Evolutionary conservation across 1,140 invertebrate genomes (phyloP), one percentile per base, ranked within the genome.

Genomic region (Drosophila ambigua): DNA sequence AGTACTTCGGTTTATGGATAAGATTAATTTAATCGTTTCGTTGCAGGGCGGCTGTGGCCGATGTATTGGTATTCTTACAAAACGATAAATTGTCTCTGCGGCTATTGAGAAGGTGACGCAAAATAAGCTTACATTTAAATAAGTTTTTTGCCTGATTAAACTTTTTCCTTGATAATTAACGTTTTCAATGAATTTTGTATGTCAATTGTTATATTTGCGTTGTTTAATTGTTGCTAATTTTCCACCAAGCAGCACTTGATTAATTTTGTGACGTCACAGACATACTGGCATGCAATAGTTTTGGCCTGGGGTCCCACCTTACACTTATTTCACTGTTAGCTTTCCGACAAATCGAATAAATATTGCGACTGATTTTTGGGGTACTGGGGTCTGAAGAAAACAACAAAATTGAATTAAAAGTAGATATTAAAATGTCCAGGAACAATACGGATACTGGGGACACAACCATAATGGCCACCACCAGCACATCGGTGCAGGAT

Each of bases 381-480:
- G 13, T 49, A 20, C 26, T 24, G 43, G 31, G 35, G 65, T 49
- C 58, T 45, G 15, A 45, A 31, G 28, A 50, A 58, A 44, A 13
- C 46, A 51, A 44, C 90, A 92, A 90, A 79, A 92, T 92, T 92
- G 77, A 81, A 65, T 52, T 92, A 69, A 76, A 71, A 59, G 76
- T 92, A 16, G 71, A 90, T 52, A 90, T 92, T 26, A 83, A 61
- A 52, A 91, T 92, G 88, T 68, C 81, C 43, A 75, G 72, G 35
- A 89, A 66, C 45, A 90, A 92, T 48, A 92, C 91, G 20, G 91
- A 92, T 67, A 92, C 91, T 15, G 91, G 91, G 2, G 91, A 91
- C 55, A 91, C 91, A 49, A 79, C 74, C 46, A 63, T 90, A 13
- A 52, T 82, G 65, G 61, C 90, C 4, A 83, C 65, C 41, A 71